phyloP scores from a whole-genome alignment of 2,888 invertebrate species.

The Sphaerophoria rueppellii region DNA sequence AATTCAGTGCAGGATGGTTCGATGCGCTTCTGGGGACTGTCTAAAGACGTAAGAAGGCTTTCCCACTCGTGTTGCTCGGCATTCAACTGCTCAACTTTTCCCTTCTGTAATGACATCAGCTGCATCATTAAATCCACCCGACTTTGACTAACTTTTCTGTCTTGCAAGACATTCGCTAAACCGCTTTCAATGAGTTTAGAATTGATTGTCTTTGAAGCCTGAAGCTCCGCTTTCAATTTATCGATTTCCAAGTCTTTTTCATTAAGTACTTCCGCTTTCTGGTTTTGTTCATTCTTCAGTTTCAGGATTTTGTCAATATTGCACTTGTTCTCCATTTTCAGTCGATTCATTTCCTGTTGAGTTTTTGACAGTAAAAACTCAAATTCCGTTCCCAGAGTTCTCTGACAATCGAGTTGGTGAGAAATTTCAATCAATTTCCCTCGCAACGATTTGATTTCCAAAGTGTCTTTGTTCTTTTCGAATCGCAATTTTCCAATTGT shows the following conservation, averaged over 20 bases:
- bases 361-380: constrained; percentile 58
- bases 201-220: neutral
- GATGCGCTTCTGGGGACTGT: constrained; percentile 75
- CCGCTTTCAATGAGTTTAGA: neutral
- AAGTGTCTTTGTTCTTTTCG: constrained; percentile 72
- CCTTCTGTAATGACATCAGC: constrained; percentile 77
- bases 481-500: constrained; percentile 74
- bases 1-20: constrained; percentile 76
- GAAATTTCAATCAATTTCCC: constrained; percentile 71
- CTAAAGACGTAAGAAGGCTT: constrained; percentile 76
- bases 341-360: constrained; percentile 50
- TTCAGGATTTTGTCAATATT: constrained; percentile 44
- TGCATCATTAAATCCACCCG: constrained; percentile 76
- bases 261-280: constrained; percentile 1
- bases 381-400: constrained; percentile 51
- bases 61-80: constrained; percentile 78
- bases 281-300: constrained; percentile 35
- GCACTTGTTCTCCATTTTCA: constrained; percentile 55
- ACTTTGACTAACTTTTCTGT: constrained; percentile 27
- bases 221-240: constrained; percentile 27
- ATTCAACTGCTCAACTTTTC: constrained; percentile 77
- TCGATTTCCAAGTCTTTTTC: constrained; percentile 44
- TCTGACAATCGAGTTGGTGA: constrained; percentile 43
- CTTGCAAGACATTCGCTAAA: neutral
- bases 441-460: constrained; percentile 74